Conservation (phyloP, 2,888 invertebrate species). For the Drosophila tripunctata region DNA sequence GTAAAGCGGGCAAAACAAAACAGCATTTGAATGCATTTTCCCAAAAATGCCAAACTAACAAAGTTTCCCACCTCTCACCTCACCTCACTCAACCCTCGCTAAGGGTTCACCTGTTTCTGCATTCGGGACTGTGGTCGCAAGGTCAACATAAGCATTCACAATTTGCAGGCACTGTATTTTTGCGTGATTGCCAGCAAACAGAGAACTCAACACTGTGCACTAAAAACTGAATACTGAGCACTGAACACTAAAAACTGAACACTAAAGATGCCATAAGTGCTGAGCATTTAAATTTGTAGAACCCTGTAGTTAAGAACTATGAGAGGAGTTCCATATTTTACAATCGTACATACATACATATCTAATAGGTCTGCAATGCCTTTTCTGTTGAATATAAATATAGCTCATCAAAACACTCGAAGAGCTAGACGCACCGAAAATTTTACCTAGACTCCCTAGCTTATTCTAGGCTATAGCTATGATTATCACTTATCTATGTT, state of each 20-base stretch:
- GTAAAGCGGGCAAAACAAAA: conserved; percentile 2
- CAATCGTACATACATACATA: too few relatives aligned
- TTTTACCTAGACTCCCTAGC: too few relatives aligned
- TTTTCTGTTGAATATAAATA: too few relatives aligned
- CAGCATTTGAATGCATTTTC: conserved; percentile 59
- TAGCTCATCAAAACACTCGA: too few relatives aligned
- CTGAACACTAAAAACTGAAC: conserved; percentile 5
- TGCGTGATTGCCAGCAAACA: conserved; percentile 44
- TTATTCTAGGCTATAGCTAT: too few relatives aligned
- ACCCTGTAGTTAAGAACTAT: not conserved
- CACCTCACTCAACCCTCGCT: not conserved
- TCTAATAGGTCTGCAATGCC: too few relatives aligned
- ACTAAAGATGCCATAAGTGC: conserved; percentile 49
- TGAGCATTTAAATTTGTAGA: conserved; percentile 56
- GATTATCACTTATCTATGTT: too few relatives aligned
- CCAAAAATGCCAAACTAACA: conserved; percentile 53
- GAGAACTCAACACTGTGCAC: not conserved
- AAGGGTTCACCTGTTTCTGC: conserved; percentile 14
- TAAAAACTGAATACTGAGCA: not conserved
- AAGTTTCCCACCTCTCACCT: conserved; percentile 24
- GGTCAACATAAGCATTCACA: conserved; percentile 48
- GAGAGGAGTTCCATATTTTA: too few relatives aligned
- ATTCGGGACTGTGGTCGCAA: conserved; percentile 48
- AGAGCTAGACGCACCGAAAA: too few relatives aligned
- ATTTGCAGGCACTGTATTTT: conserved; percentile 41